Percentiles rank a stretch among this genome's conserved stretches.
Evolutionary conservation across 2,113 vertebrate genomes (phyloP).

Genomic region (Pampusana beccarii): DNA sequence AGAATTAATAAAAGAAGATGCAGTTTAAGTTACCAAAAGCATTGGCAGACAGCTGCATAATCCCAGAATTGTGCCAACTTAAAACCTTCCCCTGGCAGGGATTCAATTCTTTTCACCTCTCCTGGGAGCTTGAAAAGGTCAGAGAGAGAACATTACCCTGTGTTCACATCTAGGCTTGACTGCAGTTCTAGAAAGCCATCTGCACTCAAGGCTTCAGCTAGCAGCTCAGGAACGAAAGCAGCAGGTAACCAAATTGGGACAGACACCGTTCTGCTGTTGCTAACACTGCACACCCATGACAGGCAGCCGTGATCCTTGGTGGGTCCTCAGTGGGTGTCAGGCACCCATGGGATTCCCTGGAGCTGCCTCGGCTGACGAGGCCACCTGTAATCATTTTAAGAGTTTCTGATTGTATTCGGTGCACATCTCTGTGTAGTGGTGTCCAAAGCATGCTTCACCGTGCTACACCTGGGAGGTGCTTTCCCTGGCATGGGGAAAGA

Average conservation of each 20-base stretch:
- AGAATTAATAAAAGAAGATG: background rate
- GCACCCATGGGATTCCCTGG: rapidly evolving
- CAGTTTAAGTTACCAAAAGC: background rate
- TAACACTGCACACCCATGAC: rapidly evolving
- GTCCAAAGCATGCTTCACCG: background rate
- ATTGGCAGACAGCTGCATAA: conserved; percentile 38
- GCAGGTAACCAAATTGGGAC: background rate
- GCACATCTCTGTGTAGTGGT: rapidly evolving
- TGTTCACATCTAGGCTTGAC: background rate
- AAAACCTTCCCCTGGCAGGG: conserved; percentile 28
- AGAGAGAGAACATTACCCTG: conserved; percentile 39
- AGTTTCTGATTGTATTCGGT: background rate
- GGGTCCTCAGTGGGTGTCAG: background rate
- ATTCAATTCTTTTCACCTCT: conserved; percentile 54
- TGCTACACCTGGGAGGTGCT: background rate
- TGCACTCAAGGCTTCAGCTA: background rate
- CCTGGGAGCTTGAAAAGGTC: conserved; percentile 57
- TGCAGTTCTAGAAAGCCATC: background rate
- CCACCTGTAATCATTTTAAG: rapidly evolving
- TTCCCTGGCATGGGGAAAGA: background rate
- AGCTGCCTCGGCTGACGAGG: rapidly evolving
- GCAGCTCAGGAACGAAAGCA: background rate
- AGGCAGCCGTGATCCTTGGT: rapidly evolving
- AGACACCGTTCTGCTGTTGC: rapidly evolving
- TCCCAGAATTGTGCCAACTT: conserved; percentile 49